A percentile compares a stretch with the other conserved stretches of the same genome.
phyloP scores from a whole-genome alignment of 2,797 vertebrate species.

The Rhinatrema bivittatum region DNA sequence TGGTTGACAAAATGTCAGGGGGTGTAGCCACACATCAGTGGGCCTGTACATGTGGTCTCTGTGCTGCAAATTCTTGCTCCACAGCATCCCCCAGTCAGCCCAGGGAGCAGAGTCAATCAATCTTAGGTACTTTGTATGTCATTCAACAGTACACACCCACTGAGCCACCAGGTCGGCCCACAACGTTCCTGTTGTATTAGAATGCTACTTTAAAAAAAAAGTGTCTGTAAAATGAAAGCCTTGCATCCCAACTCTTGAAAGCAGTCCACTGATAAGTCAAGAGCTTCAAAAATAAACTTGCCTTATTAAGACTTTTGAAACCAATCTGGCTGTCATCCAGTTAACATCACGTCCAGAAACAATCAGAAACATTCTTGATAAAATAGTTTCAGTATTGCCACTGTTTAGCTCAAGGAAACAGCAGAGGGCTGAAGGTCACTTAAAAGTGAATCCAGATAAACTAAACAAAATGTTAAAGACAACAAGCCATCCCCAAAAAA shows the following conservation, averaged over 20 bases:
- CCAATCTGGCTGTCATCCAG: slow-evolving; percentile 34
- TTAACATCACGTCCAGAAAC: slow-evolving; percentile 33
- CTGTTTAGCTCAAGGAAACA: slow-evolving; percentile 8
- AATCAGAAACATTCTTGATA: slow-evolving; percentile 47
- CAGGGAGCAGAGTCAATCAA: too few species aligned
- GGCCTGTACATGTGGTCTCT: too few species aligned
- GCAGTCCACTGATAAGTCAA: slow-evolving; percentile 33
- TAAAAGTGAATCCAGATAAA: slow-evolving; percentile 14
- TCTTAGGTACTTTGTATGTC: too few species aligned
- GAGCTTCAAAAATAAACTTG: slow-evolving; percentile 43
- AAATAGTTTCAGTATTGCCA: slow-evolving; percentile 40
- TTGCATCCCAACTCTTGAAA: slow-evolving; percentile 12
- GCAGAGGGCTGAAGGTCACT: slow-evolving; percentile 37
- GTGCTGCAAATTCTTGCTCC: too few species aligned
- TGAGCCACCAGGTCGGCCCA: too few species aligned
- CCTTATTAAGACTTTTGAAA: slow-evolving; percentile 40
- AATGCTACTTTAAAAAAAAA: too few species aligned
- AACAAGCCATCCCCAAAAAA: too few species aligned
- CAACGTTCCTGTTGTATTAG: too few species aligned
- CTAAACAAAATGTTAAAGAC: not conserved
- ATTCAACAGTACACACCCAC: too few species aligned
- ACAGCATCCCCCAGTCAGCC: too few species aligned
- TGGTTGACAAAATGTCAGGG: too few species aligned
- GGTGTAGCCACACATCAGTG: too few species aligned
- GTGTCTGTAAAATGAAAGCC: not conserved